These are phyloP conservation scores for Chiroxiphia lanceolata DNA, from an alignment of 2,797 vertebrate genomes.

Conservation along the genomic window DNA sequence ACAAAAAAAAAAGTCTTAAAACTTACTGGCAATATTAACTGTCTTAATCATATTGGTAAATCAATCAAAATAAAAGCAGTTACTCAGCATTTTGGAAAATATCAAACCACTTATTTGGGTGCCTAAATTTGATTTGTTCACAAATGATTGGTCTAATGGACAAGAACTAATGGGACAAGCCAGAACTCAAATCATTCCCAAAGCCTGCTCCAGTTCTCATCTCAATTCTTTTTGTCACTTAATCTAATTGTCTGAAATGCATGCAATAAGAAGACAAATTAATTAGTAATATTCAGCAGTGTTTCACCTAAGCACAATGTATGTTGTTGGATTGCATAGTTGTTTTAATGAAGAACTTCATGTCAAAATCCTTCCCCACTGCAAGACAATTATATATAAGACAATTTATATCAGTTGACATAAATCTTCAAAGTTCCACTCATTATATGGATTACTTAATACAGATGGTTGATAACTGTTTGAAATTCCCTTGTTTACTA, in stretches of 20 bases:
- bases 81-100: background rate
- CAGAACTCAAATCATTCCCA: background rate
- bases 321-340: background rate
- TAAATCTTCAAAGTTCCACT: background rate
- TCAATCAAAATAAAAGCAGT: background rate
- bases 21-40: background rate
- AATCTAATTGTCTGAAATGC: background rate
- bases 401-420: background rate
- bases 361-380: background rate
- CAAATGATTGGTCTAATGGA: background rate
- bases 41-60: background rate
- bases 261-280: background rate
- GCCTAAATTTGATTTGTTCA: background rate
- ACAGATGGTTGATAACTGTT: background rate
- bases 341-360: background rate
- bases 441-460: background rate
- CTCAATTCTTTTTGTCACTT: background rate
- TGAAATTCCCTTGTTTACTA: conserved; percentile 31
- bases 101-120: background rate
- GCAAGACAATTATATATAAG: no score
- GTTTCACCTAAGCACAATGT: background rate
- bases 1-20: background rate
- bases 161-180: background rate
- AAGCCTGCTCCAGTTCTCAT: background rate
- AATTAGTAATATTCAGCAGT: background rate